Evolutionary conservation across 2,888 invertebrate genomes (phyloP), one percentile per base, ranked within the genome.

Genomic region (Folsomia candida): DNA sequence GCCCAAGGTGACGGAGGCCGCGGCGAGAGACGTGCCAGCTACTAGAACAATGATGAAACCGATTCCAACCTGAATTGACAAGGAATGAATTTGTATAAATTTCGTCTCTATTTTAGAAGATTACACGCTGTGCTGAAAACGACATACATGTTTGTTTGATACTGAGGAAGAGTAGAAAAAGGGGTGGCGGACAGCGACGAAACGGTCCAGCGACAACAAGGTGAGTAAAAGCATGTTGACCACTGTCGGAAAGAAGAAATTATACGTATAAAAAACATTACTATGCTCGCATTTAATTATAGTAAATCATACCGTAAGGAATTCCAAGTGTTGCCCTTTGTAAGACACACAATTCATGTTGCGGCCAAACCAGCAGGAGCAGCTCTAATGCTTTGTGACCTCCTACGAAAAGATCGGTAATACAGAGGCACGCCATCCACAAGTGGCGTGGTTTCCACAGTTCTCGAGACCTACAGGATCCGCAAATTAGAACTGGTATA

Each of bases 391-490:
- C 71, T 71, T 80, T 79, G 69, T 80, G 79, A 51, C 71, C 75
- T 22, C 78, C 78, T 11, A 80, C 80, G 47, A 79, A 79, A 26
- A 80, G 75, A 58, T 80, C 80, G 1, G 80, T 79, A 37, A 78
- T 68, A 65, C 80, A 80, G 9, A 80, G 70, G 66, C 78, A 79
- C 6, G 78, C 80, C 78, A 80, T 79, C 80, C 80, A 80, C 20
- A 80, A 63, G 67, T 80, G 80, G 9, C 80, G 65, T 0, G 80
- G 80, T 59, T 80, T 80, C 80, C 80, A 80, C 20, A 80, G 28
- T 58, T 76, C 78, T n/a, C 79, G 70, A 9, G 78, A 78, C n/a
- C 54, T 54, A 22, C 4, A 54, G n/a, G n/a, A n/a, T n/a, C n/a
- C n/a, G n/a, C n/a, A n/a, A n/a, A n/a, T n/a, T n/a, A n/a, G n/a